These are phyloP conservation scores for Melanerpes aurifrons DNA, from an alignment of 2,113 vertebrate species.

Conservation along the genomic window DNA sequence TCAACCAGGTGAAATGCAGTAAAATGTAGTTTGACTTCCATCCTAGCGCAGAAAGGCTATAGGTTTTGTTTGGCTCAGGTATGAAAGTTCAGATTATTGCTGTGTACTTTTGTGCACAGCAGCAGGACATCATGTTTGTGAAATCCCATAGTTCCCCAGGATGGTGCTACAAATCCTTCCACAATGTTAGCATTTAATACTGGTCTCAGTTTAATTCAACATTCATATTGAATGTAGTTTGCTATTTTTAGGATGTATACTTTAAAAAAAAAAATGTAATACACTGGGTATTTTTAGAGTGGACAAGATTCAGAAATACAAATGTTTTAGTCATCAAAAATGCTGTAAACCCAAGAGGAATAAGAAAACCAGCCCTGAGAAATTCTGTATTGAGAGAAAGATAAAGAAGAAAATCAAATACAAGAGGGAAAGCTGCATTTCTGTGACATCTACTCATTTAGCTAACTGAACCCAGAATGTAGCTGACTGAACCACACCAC, in stretches of 20 bases:
- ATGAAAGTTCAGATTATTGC: not conserved
- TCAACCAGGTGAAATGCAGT: not conserved
- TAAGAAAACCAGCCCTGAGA: not conserved
- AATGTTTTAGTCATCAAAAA: not conserved
- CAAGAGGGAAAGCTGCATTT: not conserved
- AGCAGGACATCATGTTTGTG: not conserved
- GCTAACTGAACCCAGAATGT: not conserved
- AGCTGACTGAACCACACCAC: no score
- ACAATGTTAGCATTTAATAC: not conserved
- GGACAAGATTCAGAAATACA: not conserved
- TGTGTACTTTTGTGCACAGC: not conserved
- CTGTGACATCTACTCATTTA: not conserved
- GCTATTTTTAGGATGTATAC: not conserved
- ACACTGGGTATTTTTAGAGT: not conserved
- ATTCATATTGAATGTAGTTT: not conserved
- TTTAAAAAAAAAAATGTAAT: not conserved
- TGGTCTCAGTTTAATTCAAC: not conserved
- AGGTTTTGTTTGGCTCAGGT: not conserved
- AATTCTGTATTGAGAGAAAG: not conserved
- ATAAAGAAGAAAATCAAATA: not conserved
- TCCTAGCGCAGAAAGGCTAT: not conserved
- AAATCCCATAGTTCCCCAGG: not conserved
- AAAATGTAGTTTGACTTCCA: not conserved
- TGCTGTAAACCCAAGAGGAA: not conserved
- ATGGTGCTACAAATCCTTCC: not conserved